Percentiles rank a stretch among this genome's conserved stretches.
Conservation (phyloP, 2,888 invertebrate species). For the Tachina fera region DNA sequence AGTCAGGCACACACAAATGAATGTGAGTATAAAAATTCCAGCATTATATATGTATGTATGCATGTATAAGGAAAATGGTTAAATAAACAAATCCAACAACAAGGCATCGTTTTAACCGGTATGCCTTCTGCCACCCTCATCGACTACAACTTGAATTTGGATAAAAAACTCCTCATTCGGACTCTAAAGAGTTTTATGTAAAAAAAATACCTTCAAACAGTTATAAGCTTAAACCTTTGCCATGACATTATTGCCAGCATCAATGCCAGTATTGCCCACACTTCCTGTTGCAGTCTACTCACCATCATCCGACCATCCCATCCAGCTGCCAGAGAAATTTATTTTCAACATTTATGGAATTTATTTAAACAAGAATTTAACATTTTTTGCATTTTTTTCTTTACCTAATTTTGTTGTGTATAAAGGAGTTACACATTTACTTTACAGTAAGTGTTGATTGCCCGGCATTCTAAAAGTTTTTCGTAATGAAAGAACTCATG, state of each 20-base stretch:
- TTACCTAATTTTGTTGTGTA: not conserved
- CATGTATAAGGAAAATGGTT: constrained; percentile 26
- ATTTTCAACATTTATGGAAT: constrained; percentile 53
- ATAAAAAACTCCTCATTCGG: constrained; percentile 9
- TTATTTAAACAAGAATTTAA: constrained; percentile 62
- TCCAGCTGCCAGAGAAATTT: constrained; percentile 48
- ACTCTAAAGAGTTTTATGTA: not conserved
- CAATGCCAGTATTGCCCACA: constrained; percentile 10
- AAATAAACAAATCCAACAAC: constrained; percentile 47
- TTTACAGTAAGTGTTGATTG: not conserved
- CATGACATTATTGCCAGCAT: constrained; percentile 23
- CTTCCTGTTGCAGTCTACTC: not conserved
- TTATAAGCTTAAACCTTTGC: constrained; percentile 6
- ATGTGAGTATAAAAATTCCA: constrained; percentile 45
- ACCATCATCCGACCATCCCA: not conserved
- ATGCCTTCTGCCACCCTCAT: not conserved
- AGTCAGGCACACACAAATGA: constrained; percentile 27
- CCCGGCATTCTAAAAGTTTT: not conserved
- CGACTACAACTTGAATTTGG: not conserved
- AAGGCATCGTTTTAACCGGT: constrained; percentile 9
- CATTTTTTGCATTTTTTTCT: constrained; percentile 22
- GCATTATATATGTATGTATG: not conserved
- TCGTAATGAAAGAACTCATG: not conserved
- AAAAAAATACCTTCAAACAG: constrained; percentile 9
- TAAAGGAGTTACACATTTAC: constrained; percentile 37